These are phyloP conservation scores for Panurus biarmicus DNA, from an alignment of 2,113 vertebrate genomes.

Conservation along the genomic window DNA sequence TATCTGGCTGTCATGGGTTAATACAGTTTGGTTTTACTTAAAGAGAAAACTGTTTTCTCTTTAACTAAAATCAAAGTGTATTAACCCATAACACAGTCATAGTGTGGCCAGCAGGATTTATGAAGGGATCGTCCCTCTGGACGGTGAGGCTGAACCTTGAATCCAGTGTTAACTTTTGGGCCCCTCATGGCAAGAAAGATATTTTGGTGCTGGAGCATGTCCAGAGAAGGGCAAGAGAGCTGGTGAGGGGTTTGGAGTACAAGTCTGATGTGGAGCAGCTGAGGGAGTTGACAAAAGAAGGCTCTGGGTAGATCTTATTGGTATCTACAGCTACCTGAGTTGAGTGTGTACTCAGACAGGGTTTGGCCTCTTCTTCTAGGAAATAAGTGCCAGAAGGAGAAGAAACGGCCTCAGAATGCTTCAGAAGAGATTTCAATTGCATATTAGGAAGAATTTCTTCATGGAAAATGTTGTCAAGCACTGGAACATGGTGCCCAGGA, in stretches of 20 bases:
- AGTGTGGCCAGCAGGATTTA: not conserved
- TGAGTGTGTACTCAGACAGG: no score
- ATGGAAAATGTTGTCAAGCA: not conserved
- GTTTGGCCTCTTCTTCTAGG: not conserved
- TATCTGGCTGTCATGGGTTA: no score
- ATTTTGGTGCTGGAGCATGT: not conserved
- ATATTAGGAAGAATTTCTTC: not conserved
- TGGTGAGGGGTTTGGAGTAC: not conserved
- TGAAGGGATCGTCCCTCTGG: not conserved
- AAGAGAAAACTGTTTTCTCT: no score
- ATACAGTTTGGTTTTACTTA: no score
- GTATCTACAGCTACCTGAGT: not conserved
- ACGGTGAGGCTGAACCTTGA: fast-evolving
- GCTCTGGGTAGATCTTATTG: fast-evolving
- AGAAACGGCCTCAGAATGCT: not conserved
- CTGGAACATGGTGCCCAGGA: not conserved
- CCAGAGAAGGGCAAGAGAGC: not conserved
- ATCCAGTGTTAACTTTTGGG: not conserved
- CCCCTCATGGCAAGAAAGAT: not conserved
- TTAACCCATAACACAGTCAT: no score
- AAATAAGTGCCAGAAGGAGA: not conserved
- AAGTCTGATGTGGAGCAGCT: fast-evolving
- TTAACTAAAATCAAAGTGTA: no score
- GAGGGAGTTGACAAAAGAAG: not conserved
- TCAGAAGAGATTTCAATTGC: not conserved